phyloP scores from a whole-genome alignment of 1,140 invertebrate species.

The Octopus sinensis region DNA sequence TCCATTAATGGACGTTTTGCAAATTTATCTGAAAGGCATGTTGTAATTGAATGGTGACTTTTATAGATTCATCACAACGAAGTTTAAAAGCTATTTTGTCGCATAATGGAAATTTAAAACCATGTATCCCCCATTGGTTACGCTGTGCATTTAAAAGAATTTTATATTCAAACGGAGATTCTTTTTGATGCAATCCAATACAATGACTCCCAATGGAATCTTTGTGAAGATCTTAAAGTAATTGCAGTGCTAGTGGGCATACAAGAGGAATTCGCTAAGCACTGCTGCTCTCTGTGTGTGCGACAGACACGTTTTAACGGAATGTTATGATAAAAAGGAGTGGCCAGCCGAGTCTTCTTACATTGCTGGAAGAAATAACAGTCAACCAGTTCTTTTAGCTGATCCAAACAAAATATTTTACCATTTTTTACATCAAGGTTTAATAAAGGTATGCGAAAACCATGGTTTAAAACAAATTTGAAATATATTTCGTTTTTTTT shows the following conservation, averaged over 20 bases:
- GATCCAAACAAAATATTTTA: no score
- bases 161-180: not conserved
- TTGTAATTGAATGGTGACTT: not conserved
- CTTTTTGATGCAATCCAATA: not conserved
- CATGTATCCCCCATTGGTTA: not conserved
- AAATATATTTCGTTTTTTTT: no score
- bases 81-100: not conserved
- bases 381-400: no score
- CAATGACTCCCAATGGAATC: not conserved
- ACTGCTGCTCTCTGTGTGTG: not conserved
- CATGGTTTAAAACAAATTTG: no score
- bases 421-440: no score
- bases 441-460: no score
- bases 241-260: not conserved
- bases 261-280: not conserved
- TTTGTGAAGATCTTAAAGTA: not conserved
- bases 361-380: no score
- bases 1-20: not conserved
- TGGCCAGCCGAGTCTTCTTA: no score
- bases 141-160: not conserved
- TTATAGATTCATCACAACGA: not conserved
- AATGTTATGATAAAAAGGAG: not conserved
- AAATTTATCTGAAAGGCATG: not conserved
- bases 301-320: not conserved
- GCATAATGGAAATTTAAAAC: not conserved